A percentile compares a stretch with the other conserved stretches of the same genome.
Conservation (phyloP, 1,140 invertebrate genomes). For the Oedothorax gibbosus region DNA sequence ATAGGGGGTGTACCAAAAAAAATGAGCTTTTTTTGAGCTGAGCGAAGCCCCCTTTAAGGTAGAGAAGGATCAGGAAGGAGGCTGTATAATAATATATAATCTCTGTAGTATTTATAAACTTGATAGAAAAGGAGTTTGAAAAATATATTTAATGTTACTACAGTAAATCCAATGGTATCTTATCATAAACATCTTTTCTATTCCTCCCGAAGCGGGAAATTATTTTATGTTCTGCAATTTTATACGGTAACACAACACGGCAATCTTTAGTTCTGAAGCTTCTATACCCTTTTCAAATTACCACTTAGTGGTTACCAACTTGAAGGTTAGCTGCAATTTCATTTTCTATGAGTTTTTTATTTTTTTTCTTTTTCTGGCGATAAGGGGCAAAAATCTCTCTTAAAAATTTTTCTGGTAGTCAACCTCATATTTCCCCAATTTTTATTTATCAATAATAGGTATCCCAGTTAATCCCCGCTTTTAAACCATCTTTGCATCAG, state of each 20-base stretch:
- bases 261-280: constrained; percentile 2
- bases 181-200: constrained; percentile 9
- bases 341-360: constrained; percentile 9
- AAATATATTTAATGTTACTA: constrained; percentile 6
- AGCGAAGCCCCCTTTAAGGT: constrained; percentile 14
- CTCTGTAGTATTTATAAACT: constrained; percentile 6
- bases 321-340: background rate
- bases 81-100: constrained; percentile 1
- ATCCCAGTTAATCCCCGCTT: constrained; percentile 10
- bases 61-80: background rate
- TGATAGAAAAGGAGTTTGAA: background rate
- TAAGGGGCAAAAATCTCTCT: constrained; percentile 1
- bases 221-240: background rate
- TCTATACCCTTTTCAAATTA: constrained; percentile 1
- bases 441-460: background rate
- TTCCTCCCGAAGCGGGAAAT: background rate
- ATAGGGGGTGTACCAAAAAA: constrained; percentile 32
- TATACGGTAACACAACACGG: background rate
- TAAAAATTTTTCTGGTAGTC: constrained; percentile 6
- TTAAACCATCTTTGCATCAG: constrained; percentile 25
- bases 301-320: background rate
- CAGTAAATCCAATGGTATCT: constrained; percentile 8
- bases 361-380: constrained; percentile 1
- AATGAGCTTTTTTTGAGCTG: constrained; percentile 38
- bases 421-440: background rate